phyloP scores from a whole-genome alignment of 2,797 vertebrate genomes.

The Pygocentrus nattereri region DNA sequence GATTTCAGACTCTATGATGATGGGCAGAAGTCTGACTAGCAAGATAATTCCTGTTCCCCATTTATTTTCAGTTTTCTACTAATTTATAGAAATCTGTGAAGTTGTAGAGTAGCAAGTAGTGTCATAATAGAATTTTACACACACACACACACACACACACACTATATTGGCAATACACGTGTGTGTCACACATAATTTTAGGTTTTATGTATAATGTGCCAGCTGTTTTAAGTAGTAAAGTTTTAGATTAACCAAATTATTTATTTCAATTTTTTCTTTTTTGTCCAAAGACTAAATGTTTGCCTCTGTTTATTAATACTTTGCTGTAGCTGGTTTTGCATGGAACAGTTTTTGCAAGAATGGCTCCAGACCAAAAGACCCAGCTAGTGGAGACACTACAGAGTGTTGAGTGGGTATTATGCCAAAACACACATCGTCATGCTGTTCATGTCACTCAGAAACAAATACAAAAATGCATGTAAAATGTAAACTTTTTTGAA shows the following conservation, averaged over 20 bases:
- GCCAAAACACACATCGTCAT: neutral
- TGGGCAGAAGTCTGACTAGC: too few relatives aligned
- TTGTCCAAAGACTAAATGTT: conserved; percentile 5
- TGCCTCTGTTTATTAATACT: conserved; percentile 29
- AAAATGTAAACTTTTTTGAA: neutral
- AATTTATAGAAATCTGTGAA: too few relatives aligned
- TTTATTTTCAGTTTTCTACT: too few relatives aligned
- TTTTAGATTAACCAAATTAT: neutral
- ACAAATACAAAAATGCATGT: neutral
- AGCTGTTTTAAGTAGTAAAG: neutral
- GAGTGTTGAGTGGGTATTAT: conserved; percentile 93
- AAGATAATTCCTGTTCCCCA: too few relatives aligned
- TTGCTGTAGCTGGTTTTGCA: conserved; percentile 88
- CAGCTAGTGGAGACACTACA: conserved; percentile 94
- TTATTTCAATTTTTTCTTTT: neutral
- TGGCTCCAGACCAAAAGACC: conserved; percentile 98
- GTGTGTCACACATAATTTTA: too few relatives aligned
- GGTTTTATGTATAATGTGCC: neutral
- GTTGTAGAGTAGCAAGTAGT: too few relatives aligned
- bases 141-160: too few relatives aligned
- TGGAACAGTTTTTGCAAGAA: conserved; percentile 96
- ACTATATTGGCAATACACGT: too few relatives aligned
- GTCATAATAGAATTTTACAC: too few relatives aligned
- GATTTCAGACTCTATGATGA: too few relatives aligned
- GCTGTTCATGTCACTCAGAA: neutral